A percentile compares a stretch with the other conserved stretches of the same genome.
Conservation (phyloP, 2,113 vertebrate species). For the Dendropsophus ebraccatus region DNA sequence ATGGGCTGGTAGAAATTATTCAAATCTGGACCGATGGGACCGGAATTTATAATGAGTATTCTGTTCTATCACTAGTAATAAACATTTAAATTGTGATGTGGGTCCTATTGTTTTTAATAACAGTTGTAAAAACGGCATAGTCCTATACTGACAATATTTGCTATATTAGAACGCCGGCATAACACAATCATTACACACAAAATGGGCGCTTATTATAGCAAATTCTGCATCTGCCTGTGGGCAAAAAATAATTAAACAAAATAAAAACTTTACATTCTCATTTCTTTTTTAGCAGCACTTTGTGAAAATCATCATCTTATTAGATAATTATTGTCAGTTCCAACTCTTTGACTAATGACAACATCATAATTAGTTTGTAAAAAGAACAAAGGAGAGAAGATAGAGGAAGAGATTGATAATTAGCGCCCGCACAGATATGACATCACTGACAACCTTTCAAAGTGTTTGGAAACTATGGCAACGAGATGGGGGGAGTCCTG, state of each 20-base stretch:
- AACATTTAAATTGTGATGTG: neutral
- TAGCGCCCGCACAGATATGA: slow-evolving; percentile 36
- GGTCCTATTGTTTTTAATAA: neutral
- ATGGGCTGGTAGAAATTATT: no score
- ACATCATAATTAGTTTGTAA: slow-evolving; percentile 51
- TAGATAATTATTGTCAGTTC: slow-evolving; percentile 49
- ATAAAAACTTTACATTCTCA: neutral
- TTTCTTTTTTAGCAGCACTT: slow-evolving; percentile 19
- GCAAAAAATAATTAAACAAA: slow-evolving; percentile 2
- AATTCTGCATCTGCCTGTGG: neutral
- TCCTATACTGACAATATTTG: neutral
- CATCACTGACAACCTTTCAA: slow-evolving; percentile 10
- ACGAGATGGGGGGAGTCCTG: slow-evolving; percentile 8
- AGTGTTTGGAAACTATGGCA: slow-evolving; percentile 21
- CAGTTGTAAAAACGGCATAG: neutral
- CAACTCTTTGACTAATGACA: slow-evolving; percentile 52
- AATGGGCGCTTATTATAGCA: neutral
- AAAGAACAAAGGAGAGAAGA: slow-evolving; percentile 43
- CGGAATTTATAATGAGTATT: neutral
- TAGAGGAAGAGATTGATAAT: slow-evolving; percentile 39
- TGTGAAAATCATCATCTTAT: slow-evolving; percentile 48
- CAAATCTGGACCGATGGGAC: no score
- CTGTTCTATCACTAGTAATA: neutral
- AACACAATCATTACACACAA: neutral
- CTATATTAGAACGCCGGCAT: neutral